Evolutionary conservation across 2,888 invertebrate genomes (phyloP), one percentile per base, ranked within the genome.

Genomic region (Stenichneumon culpator): DNA sequence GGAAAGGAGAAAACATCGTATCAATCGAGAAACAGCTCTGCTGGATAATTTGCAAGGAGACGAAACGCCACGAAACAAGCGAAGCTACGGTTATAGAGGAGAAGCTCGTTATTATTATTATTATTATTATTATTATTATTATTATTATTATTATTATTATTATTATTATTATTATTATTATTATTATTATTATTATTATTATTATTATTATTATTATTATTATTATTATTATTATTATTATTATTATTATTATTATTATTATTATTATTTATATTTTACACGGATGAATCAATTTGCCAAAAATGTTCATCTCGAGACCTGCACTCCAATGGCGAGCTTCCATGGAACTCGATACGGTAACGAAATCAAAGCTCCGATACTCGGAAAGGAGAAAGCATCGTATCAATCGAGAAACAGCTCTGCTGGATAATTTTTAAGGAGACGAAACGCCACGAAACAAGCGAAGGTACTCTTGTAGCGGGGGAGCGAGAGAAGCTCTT

Each of bases 221-320:
- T 28, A 28, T 28, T 28, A 28, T 28, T 28, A 28, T 28, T 28
- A 28, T 28, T 28, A 28, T 28, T 28, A 28, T 28, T 28, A 28
- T 28, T 28, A 28, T 28, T 28, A 28, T 28, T 28, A 28, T 28
- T 28, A 28, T 28, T 28, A 28, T 28, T 28, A 28, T 28, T 28
- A 28, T 28, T 28, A 28, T 28, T 28, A 28, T 28, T 28, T 0
- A 4, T 28, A 28, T 28, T 28, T 28, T 28, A 89, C 90, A 75
- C 44, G 91, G 90, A 90, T 92, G 90, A 93, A 93, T 93, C 92
- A 92, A 92, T 93, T 92, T 92, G 90, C 91, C 90, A 91, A 92
- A 93, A 93, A 93, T 93, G 22, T 57, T 22, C 54, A 28, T 57
- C 11, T 19, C 5, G 19, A 22, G 11, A 57, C 11, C 22, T 11